A percentile compares a stretch with the other conserved stretches of the same genome.
Conservation (phyloP, 1,140 invertebrate species). For the Cherax quadricarinatus region DNA sequence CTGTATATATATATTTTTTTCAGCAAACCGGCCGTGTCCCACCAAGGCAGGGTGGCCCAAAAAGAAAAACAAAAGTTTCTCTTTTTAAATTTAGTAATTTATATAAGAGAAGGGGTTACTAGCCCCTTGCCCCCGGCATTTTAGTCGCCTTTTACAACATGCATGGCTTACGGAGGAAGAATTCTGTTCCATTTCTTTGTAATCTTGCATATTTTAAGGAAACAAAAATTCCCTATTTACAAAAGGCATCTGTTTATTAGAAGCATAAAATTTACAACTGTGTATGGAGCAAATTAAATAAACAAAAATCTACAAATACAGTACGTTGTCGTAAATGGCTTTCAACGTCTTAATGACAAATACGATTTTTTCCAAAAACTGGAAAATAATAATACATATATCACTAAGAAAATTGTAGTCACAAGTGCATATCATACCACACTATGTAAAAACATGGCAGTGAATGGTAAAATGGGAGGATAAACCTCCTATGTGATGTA, state of each 20-base stretch:
- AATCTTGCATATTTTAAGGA: not conserved
- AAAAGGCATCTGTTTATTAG: conserved; percentile 44
- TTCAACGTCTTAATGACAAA: not conserved
- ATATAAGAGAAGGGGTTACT: too few species aligned
- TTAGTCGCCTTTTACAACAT: too few species aligned
- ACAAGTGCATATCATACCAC: conserved; percentile 32
- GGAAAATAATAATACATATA: not conserved
- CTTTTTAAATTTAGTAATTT: too few species aligned
- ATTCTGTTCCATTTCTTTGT: too few species aligned
- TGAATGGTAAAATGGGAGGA: conserved; percentile 47
- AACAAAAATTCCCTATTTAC: conserved; percentile 2
- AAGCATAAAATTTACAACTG: conserved; percentile 50
- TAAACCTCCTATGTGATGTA: conserved; percentile 18
- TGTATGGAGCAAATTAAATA: conserved; percentile 19
- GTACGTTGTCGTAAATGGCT: not conserved
- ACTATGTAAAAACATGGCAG: conserved; percentile 50
- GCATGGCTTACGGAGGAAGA: too few species aligned
- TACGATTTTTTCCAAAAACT: not conserved
- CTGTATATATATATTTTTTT: too few species aligned
- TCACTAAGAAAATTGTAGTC: not conserved
- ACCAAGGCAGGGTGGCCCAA: too few species aligned
- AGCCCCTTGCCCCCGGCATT: too few species aligned
- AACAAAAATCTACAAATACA: conserved; percentile 5
- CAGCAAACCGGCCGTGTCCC: too few species aligned
- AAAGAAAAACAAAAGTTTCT: too few species aligned